Evolutionary conservation across 2,113 vertebrate genomes (phyloP), one percentile per base, ranked within the genome.

Genomic region (Podarcis muralis): DNA sequence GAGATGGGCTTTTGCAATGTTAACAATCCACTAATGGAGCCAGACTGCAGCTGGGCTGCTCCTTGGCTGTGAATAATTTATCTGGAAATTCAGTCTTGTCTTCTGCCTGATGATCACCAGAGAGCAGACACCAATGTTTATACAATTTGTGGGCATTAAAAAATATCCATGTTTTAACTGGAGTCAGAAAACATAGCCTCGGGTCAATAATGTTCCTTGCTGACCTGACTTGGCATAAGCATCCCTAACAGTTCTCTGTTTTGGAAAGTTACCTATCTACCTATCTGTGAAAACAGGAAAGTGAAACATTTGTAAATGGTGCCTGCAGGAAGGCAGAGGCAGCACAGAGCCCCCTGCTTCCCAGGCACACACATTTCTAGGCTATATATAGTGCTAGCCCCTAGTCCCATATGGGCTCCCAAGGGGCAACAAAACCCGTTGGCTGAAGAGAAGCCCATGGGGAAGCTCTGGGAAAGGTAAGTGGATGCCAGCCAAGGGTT

Each of bases 1-100:
- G 72, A 68, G 57, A 37, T 35, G 25, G 32, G 71, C 43, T 82
- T 81, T 75, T 69, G 78, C 72, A 69, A 59, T n/a, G 32, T 77
- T 59, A 90, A 77, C 72, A 83, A 77, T 59, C 72, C 43, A 71
- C 48, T 66, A 83, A 83, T 86, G 89, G 89, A 77, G 35, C 66
- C 48, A 57, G 43, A 12, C 25, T 77, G 89, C 81, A 69, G 80
- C 84, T 86, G 84, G 80, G 69, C 79, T 77, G 79, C 62, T 82
- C 84, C 79, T 69, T 16, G 18, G 71, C 30, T 77, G 71, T 77
- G 84, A 90, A 90, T 86, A 83, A 90, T 69, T 86, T 66, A 86
- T 57, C 74, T 86, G 79, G 79, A 82, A 86, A 86, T 8, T 82
- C 43, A 85, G 84, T 37, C 25, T 32, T 68, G 43, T 76, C 43